Base-by-base conservation (phyloP, 2,797 vertebrate species). In the Lophura swinhoii region DNA sequence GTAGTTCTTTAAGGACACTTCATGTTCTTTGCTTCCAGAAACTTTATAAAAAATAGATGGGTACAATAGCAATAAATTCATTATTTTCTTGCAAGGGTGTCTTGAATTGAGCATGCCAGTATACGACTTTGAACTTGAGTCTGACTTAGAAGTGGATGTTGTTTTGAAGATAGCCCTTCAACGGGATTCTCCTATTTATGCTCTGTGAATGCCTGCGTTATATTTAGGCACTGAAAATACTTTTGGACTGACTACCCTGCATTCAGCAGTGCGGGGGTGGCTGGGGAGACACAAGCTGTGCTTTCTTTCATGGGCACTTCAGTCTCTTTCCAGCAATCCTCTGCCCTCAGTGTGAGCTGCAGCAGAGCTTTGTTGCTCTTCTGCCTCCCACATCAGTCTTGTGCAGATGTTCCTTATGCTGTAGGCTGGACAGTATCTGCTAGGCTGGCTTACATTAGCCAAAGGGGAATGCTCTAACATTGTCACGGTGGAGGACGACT, bases 211-310 rank as follows among this genome's bases (percentile, higher is more conserved):
- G 82, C 68, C 82, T 84, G 84, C 0, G 87, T 86, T 96, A 95
- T 95, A 94, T 95, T 95, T 96, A 96, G 93, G 63, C 62, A 46
- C 92, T 86, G 87, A 89, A 83, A 92, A 89, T 95, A 56, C 90
- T 91, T 81, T 23, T 67, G 87, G 73, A 85, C 80, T 82, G 85
- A 86, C 79, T 72, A 80, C 91, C 87, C 87, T 81, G 76, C 80
- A 49, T 92, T 91, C 78, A 85, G 78, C 66, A 23, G 58, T 15
- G 37, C 66, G 6, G 10, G 44, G 41, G 46, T 78, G 59, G n/a
- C 69, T 90, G 90, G 67, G 44, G 49, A 83, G 86, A 69, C 49
- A 59, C 0, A 59, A 88, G 48, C 80, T 91, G 56, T 56, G 85
- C 46, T 70, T 84, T 48, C 60, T 76, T 92, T 84, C 56, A 22